Conservation (phyloP, 2,888 invertebrate genomes). For the Arctia plantaginis region DNA sequence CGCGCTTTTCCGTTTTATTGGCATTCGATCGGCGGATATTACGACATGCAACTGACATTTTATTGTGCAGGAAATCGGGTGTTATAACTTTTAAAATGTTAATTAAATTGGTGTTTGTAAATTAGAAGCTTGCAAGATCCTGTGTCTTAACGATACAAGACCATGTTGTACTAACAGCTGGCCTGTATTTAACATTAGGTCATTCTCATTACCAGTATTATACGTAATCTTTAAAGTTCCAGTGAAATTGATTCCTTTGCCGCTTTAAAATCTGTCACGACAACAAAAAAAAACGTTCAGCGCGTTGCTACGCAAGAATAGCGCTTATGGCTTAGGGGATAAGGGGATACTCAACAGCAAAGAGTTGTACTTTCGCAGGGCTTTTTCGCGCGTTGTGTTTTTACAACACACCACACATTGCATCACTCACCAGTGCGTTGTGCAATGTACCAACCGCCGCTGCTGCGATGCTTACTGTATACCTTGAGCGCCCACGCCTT, state of each 20-base stretch:
- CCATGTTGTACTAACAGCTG: background rate
- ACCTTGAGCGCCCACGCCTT: constrained; percentile 57
- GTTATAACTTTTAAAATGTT: constrained; percentile 44
- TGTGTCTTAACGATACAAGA: background rate
- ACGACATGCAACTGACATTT: constrained; percentile 58
- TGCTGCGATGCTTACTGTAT: constrained; percentile 49
- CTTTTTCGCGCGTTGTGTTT: constrained; percentile 39
- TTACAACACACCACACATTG: constrained; percentile 55
- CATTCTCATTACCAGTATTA: constrained; percentile 2
- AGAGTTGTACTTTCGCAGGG: constrained; percentile 26
- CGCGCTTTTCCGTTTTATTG: constrained; percentile 45
- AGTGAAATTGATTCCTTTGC: constrained; percentile 12
- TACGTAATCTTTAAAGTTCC: constrained; percentile 11
- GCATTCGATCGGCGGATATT: constrained; percentile 58
- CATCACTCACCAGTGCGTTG: constrained; percentile 48
- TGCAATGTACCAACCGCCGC: constrained; percentile 49
- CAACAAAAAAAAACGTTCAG: constrained; percentile 16
- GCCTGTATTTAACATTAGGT: background rate
- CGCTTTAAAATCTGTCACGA: constrained; percentile 18
- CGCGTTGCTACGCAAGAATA: constrained; percentile 8
- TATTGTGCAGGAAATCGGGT: constrained; percentile 63
- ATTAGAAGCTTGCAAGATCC: constrained; percentile 11
- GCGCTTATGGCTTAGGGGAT: constrained; percentile 13
- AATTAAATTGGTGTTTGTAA: constrained; percentile 39
- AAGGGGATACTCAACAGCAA: constrained; percentile 20